phyloP scores from a whole-genome alignment of 2,888 invertebrate species.

The Chloroclystis v-ata region DNA sequence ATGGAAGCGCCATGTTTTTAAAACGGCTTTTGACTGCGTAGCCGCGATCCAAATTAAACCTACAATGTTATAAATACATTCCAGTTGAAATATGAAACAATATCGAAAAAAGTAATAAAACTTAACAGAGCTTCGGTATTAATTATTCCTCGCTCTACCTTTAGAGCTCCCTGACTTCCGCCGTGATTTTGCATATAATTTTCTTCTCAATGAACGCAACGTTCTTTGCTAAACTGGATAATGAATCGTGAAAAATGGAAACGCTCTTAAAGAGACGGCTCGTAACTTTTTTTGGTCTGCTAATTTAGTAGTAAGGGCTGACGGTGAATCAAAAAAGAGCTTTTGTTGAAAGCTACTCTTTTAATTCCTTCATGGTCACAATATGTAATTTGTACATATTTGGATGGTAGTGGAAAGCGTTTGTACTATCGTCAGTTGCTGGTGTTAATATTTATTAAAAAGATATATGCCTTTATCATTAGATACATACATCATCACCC shows the following conservation, averaged over 20 bases:
- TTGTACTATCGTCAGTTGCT: no score
- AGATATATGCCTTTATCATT: no score
- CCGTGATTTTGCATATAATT: slow-evolving; percentile 76
- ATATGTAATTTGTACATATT: no score
- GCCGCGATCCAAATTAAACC: slow-evolving; percentile 66
- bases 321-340: no score
- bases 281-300: slow-evolving; percentile 5
- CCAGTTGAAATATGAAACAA: slow-evolving; percentile 49
- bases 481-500: no score
- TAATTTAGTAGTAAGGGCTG: neutral
- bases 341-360: no score
- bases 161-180: slow-evolving; percentile 54
- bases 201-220: slow-evolving; percentile 61
- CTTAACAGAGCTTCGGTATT: slow-evolving; percentile 55
- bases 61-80: slow-evolving; percentile 54
- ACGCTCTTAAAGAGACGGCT: slow-evolving; percentile 13
- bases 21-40: slow-evolving; percentile 66
- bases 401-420: no score
- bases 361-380: no score
- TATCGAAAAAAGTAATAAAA: slow-evolving; percentile 42
- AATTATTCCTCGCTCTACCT: slow-evolving; percentile 58
- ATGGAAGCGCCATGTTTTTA: slow-evolving; percentile 74
- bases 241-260: slow-evolving; percentile 26
- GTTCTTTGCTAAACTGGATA: slow-evolving; percentile 26
- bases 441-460: no score